These are phyloP conservation scores for Amazona finschi DNA, from an alignment of 2,797 vertebrate species.

Conservation along the genomic window DNA sequence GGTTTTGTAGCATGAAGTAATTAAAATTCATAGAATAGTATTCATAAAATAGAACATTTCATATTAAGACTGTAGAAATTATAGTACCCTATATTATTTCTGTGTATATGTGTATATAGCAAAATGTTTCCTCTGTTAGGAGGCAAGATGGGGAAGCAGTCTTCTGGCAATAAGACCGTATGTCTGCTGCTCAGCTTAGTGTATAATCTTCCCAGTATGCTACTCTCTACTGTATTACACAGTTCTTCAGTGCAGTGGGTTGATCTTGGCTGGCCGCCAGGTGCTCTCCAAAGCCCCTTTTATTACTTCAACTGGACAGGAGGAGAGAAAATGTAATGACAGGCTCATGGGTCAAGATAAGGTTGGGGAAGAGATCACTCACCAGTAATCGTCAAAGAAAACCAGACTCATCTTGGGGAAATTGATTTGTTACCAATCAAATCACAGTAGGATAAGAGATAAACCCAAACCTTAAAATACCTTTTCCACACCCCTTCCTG, in stretches of 20 bases:
- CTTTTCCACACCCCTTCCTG: background rate
- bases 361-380: background rate
- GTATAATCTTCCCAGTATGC: background rate
- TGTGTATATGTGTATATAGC: background rate
- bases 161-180: background rate
- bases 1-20: background rate
- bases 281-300: background rate
- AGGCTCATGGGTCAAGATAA: background rate
- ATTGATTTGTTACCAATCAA: background rate
- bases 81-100: background rate
- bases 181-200: background rate
- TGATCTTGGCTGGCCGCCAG: background rate
- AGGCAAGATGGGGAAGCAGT: background rate
- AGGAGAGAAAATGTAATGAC: background rate
- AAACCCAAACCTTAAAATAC: background rate
- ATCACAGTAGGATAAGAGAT: background rate
- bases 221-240: background rate
- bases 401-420: accelerated
- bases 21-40: background rate
- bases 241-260: background rate
- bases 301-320: background rate
- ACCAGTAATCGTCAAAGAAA: background rate
- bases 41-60: background rate
- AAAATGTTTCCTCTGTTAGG: background rate
- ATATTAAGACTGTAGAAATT: background rate